phyloP scores from a whole-genome alignment of 2,797 vertebrate genomes.

The Channa striata region DNA sequence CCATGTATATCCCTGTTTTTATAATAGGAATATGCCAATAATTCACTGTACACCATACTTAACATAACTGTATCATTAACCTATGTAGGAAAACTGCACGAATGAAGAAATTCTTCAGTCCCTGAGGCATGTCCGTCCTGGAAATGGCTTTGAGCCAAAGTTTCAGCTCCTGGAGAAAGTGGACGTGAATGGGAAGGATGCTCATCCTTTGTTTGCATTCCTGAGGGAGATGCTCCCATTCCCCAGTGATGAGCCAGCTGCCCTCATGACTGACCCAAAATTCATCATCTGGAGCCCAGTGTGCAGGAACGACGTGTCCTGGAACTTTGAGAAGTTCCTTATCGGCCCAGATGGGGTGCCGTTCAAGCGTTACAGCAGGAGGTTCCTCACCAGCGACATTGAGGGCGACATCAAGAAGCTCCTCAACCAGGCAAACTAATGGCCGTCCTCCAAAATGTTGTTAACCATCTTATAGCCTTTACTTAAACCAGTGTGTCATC shows the following conservation, averaged over 20 bases:
- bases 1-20: too few species aligned
- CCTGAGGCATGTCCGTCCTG: constrained; percentile 91
- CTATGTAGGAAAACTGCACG: constrained; percentile 89
- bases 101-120: constrained; percentile 91
- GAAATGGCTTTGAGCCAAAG: constrained; percentile 91
- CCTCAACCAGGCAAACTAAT: constrained; percentile 78
- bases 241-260: constrained; percentile 87
- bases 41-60: background rate
- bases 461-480: constrained; percentile 2
- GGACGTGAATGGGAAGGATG: constrained; percentile 91
- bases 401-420: constrained; percentile 91
- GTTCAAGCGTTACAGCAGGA: constrained; percentile 92
- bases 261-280: constrained; percentile 91
- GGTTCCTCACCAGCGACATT: constrained; percentile 90
- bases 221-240: constrained; percentile 88
- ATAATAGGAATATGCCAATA: background rate
- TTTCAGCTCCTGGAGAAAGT: constrained; percentile 92
- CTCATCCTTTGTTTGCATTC: constrained; percentile 89
- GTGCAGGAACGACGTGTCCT: constrained; percentile 90
- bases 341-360: constrained; percentile 88
- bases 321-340: constrained; percentile 99
- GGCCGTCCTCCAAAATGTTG: background rate
- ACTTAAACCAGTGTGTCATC: background rate
- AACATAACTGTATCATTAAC: background rate
- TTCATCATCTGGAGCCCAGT: constrained; percentile 93